phyloP scores from a whole-genome alignment of 2,113 vertebrate genomes.

The Ceyx melanurus region DNA sequence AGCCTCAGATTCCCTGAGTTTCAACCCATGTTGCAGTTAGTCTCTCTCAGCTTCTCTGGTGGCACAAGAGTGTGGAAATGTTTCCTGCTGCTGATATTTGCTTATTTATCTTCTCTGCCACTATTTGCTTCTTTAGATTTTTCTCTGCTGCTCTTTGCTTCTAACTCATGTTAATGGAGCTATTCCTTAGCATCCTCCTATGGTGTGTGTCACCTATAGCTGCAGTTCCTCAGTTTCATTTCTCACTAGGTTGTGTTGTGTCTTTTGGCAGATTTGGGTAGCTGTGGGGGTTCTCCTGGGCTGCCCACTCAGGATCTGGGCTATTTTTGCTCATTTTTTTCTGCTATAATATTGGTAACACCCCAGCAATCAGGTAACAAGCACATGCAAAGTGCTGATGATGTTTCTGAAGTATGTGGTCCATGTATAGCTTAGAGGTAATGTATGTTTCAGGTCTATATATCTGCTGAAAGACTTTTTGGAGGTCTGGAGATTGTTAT shows the following conservation, averaged over 20 bases:
- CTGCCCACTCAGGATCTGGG: background rate
- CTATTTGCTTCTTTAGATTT: background rate
- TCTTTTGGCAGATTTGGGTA: background rate
- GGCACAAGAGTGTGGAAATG: background rate
- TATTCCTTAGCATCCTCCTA: background rate
- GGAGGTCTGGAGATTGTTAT: background rate
- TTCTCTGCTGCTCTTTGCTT: background rate
- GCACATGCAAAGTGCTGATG: background rate
- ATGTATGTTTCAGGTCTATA: background rate
- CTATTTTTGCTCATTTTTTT: background rate
- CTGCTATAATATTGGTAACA: background rate
- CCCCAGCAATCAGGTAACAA: background rate
- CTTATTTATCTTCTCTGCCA: background rate
- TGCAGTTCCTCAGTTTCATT: background rate
- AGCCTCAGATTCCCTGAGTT: background rate
- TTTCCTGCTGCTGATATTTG: background rate
- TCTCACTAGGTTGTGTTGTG: background rate
- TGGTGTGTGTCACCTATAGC: background rate
- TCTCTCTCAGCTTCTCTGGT: background rate
- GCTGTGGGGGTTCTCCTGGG: rapidly evolving
- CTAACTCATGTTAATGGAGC: background rate
- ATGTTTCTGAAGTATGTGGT: background rate
- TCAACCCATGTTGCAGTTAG: background rate
- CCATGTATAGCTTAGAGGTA: background rate
- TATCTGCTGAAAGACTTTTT: background rate